Evolutionary conservation across 2,888 invertebrate genomes (phyloP).

Genomic region (Cylloceria caligata): DNA sequence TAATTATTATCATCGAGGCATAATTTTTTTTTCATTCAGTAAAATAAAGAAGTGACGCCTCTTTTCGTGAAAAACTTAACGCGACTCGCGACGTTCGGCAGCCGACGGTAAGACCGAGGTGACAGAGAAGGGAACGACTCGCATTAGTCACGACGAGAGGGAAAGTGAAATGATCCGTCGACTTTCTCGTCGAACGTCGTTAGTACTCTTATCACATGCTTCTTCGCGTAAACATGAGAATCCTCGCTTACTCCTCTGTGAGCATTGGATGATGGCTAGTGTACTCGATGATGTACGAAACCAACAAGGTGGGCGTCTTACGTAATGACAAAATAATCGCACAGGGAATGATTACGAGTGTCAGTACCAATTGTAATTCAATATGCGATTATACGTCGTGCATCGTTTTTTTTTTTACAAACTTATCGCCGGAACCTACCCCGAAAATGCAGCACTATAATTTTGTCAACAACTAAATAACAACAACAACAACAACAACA

Average conservation of each 20-base stretch:
- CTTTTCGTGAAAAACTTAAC: constrained; percentile 25
- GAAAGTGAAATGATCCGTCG: constrained; percentile 72
- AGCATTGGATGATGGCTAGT: background rate
- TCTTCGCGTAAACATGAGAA: constrained; percentile 57
- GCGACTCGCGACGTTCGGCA: constrained; percentile 43
- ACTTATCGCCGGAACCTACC: background rate
- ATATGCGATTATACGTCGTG: background rate
- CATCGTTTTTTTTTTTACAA: background rate
- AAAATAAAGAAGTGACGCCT: background rate
- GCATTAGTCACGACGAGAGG: constrained; percentile 72
- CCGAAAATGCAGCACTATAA: background rate
- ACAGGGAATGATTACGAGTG: constrained; percentile 29
- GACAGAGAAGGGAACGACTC: constrained; percentile 20
- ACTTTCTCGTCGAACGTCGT: constrained; percentile 72
- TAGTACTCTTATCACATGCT: constrained; percentile 72
- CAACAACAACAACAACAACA: too few relatives aligned
- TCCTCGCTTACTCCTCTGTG: constrained; percentile 34
- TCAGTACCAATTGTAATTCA: constrained; percentile 34
- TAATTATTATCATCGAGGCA: background rate
- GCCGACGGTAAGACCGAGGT: constrained; percentile 20
- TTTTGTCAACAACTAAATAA: too few relatives aligned
- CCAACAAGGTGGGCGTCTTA: constrained; percentile 29
- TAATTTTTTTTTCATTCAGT: background rate
- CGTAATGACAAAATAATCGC: constrained; percentile 45
- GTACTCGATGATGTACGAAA: constrained; percentile 19